These are phyloP conservation scores for Entomobrya proxima DNA, from an alignment of 2,888 invertebrate species.

Conservation along the genomic window DNA sequence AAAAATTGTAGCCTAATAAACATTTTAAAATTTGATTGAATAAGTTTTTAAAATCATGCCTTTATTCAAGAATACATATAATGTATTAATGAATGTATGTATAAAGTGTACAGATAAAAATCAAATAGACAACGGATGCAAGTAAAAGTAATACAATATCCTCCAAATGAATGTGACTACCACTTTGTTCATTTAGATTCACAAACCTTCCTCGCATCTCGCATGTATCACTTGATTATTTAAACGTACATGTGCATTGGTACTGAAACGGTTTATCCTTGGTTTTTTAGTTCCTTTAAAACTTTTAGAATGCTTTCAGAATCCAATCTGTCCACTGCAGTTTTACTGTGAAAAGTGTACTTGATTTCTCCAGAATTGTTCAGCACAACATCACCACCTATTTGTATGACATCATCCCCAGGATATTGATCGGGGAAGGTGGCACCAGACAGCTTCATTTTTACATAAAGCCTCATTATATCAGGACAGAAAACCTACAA, in stretches of 20 bases:
- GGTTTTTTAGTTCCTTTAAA: not conserved
- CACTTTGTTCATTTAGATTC: slow-evolving; percentile 46
- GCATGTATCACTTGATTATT: not conserved
- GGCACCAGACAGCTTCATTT: slow-evolving; percentile 57
- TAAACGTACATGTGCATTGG: not conserved
- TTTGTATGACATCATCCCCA: slow-evolving; percentile 75
- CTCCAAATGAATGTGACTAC: slow-evolving; percentile 7
- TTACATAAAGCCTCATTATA: slow-evolving; percentile 69
- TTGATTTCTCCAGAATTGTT: slow-evolving; percentile 53
- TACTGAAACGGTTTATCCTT: not conserved
- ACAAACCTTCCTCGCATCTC: slow-evolving; percentile 11
- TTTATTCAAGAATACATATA: not conserved
- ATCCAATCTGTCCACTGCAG: slow-evolving; percentile 72
- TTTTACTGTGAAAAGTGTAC: slow-evolving; percentile 69
- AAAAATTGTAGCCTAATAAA: not conserved
- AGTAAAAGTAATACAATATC: slow-evolving; percentile 30
- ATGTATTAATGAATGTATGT: not conserved
- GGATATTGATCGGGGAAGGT: slow-evolving; percentile 70
- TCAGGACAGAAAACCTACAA: slow-evolving; percentile 70
- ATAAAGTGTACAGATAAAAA: not conserved
- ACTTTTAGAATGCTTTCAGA: not conserved
- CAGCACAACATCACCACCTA: slow-evolving; percentile 75
- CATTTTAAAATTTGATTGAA: not conserved
- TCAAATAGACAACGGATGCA: not conserved
- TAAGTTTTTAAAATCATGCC: not conserved